Evolutionary conservation across 2,888 invertebrate species (phyloP).

Genomic region (Fabriciana adippe): DNA sequence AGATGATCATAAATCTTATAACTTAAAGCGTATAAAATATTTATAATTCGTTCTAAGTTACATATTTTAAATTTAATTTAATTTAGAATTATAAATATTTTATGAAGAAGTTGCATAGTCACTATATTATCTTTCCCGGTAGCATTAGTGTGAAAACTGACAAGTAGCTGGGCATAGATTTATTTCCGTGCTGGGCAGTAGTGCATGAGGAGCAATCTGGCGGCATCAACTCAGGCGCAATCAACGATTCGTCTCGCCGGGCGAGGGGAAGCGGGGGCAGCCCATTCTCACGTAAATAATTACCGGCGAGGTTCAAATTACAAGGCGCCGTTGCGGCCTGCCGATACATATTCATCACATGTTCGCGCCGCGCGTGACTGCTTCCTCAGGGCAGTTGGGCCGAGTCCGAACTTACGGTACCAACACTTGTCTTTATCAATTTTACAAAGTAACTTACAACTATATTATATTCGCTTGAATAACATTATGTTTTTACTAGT

Average conservation of each 20-base stretch:
- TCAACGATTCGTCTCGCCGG: constrained; percentile 77
- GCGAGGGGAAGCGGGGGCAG: constrained; percentile 47
- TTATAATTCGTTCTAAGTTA: too few relatives aligned
- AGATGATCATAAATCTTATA: too few relatives aligned
- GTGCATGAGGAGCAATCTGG: constrained; percentile 61
- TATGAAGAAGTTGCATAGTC: too few relatives aligned
- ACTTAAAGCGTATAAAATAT: too few relatives aligned
- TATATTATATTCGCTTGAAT: background rate
- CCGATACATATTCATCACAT: constrained; percentile 80
- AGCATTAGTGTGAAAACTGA: background rate
- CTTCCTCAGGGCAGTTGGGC: constrained; percentile 67
- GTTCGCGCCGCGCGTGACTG: constrained; percentile 78
- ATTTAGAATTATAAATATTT: too few relatives aligned
- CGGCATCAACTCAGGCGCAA: constrained; percentile 60
- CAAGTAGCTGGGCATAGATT: background rate
- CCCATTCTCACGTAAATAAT: constrained; percentile 81
- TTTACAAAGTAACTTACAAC: constrained; percentile 3
- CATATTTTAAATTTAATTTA: too few relatives aligned
- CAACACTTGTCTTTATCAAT: background rate
- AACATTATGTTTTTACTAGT: too few relatives aligned
- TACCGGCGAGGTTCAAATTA: constrained; percentile 80
- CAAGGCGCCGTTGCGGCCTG: constrained; percentile 76
- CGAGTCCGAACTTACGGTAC: constrained; percentile 18
- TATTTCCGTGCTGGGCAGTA: constrained; percentile 27
- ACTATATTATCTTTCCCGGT: too few relatives aligned